These are phyloP conservation scores for Myotis vivesi DNA, from an alignment of 2,797 vertebrate genomes.

Conservation along the genomic window DNA sequence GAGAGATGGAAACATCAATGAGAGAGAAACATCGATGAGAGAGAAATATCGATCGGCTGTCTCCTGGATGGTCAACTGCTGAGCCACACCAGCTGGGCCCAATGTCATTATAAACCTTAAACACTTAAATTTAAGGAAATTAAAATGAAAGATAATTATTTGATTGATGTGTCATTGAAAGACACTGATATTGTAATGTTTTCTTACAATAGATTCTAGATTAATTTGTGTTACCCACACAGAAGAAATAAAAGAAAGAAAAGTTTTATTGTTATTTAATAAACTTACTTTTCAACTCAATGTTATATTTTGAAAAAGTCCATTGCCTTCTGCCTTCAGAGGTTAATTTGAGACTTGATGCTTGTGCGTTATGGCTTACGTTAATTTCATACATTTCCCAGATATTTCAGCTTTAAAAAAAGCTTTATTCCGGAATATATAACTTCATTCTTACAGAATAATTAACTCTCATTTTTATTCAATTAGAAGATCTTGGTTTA, in stretches of 20 bases:
- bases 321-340: not conserved
- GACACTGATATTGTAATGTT: constrained; percentile 7
- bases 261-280: constrained; percentile 29
- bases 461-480: constrained; percentile 3
- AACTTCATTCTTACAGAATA: not conserved
- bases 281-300: not conserved
- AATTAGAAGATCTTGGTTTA: constrained; percentile 40
- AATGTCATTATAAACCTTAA: constrained; percentile 10
- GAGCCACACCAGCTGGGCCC: not conserved
- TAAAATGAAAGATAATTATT: constrained; percentile 1
- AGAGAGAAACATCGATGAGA: no score
- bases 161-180: constrained; percentile 27
- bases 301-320: constrained; percentile 22
- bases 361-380: not conserved
- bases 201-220: not conserved
- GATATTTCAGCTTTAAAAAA: constrained; percentile 41
- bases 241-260: constrained; percentile 29
- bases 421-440: constrained; percentile 40
- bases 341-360: not conserved
- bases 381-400: constrained; percentile 47
- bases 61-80: no score
- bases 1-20: no score
- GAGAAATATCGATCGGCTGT: no score
- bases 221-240: constrained; percentile 18
- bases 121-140: constrained; percentile 13